phyloP scores from a whole-genome alignment of 2,797 vertebrate species.

The Trachurus trachurus region DNA sequence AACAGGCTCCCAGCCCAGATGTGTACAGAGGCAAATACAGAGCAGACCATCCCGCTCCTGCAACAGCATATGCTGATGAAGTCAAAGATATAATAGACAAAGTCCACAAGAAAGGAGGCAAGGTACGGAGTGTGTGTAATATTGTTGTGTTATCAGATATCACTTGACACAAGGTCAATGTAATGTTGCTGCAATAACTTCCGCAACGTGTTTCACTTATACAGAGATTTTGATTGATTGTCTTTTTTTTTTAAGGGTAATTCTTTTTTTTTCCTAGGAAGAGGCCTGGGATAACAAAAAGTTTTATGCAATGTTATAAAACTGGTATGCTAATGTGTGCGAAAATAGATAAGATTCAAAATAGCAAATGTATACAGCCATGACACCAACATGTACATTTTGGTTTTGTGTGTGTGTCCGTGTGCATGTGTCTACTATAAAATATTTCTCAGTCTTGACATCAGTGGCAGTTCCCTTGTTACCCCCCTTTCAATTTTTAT shows the following conservation, averaged over 20 bases:
- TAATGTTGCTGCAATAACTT: neutral
- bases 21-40: conserved; percentile 95
- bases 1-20: conserved; percentile 94
- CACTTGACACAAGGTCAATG: neutral
- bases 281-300: neutral
- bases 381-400: neutral
- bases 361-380: neutral
- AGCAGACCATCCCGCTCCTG: conserved; percentile 90
- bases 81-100: conserved; percentile 90
- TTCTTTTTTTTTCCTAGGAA: conserved; percentile 4
- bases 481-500: neutral
- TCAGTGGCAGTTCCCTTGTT: neutral
- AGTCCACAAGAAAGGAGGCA: conserved; percentile 85
- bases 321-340: neutral
- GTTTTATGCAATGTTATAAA: neutral
- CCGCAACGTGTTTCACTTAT: neutral
- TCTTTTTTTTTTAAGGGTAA: neutral
- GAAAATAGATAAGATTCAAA: too few relatives aligned
- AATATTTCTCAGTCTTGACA: too few relatives aligned
- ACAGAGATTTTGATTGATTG: neutral
- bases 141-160: neutral
- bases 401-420: too few relatives aligned
- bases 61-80: conserved; percentile 92
- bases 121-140: conserved; percentile 82
- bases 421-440: too few relatives aligned